Evolutionary conservation across 2,888 invertebrate species (phyloP).

Genomic region (Polydrusus pterygomalis): DNA sequence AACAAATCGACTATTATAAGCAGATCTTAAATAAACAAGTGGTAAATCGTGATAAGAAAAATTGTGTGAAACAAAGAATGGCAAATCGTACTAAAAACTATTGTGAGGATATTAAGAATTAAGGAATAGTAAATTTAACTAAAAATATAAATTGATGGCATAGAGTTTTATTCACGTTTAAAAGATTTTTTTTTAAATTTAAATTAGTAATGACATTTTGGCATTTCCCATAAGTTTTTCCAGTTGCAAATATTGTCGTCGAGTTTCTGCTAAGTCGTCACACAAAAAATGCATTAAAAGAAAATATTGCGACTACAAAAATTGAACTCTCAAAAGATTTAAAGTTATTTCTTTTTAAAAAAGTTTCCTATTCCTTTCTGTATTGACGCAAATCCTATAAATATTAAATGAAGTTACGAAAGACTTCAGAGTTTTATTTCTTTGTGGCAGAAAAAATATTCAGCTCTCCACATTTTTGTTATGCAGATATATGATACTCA

Average conservation of each 20-base stretch:
- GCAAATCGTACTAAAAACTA: too few relatives aligned
- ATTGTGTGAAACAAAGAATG: too few relatives aligned
- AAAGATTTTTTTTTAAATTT: too few relatives aligned
- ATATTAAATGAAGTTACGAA: conserved; percentile 13
- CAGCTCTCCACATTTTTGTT: conserved; percentile 20
- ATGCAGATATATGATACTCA: conserved; percentile 9
- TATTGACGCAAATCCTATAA: conserved; percentile 22
- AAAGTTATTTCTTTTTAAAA: conserved; percentile 15
- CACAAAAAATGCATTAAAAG: conserved; percentile 10
- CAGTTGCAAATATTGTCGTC: too few relatives aligned
- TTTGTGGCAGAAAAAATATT: conserved; percentile 17
- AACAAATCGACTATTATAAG: too few relatives aligned
- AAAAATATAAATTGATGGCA: too few relatives aligned
- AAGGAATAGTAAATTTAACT: too few relatives aligned
- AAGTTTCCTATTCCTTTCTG: conserved; percentile 5
- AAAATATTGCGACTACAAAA: conserved; percentile 11
- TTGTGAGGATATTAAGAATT: too few relatives aligned
- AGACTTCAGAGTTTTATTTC: conserved; percentile 17
- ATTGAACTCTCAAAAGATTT: conserved; percentile 1
- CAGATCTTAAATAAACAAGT: too few relatives aligned
- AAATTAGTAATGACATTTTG: too few relatives aligned
- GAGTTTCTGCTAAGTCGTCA: neutral
- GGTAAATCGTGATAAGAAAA: too few relatives aligned
- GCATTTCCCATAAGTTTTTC: neutral
- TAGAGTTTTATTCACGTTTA: too few relatives aligned